These are phyloP conservation scores for Hyposmocoma kahamanoa DNA, from an alignment of 1,140 invertebrate genomes.

Conservation along the genomic window DNA sequence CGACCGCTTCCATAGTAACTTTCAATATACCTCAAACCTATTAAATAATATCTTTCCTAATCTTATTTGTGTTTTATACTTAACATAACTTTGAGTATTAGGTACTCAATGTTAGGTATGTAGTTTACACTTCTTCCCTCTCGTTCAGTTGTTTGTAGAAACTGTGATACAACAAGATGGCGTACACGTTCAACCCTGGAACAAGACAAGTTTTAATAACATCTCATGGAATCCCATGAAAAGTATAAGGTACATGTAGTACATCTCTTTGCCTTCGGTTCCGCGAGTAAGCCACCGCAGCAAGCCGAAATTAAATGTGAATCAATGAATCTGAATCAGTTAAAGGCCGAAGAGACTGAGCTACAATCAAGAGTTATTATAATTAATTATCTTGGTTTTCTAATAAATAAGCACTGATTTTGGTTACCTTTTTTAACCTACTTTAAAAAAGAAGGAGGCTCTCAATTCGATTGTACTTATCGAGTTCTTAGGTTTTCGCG, in stretches of 20 bases:
- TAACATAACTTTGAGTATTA: not conserved
- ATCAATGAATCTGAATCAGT: too few species aligned
- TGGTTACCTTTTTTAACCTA: too few species aligned
- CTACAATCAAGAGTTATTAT: too few species aligned
- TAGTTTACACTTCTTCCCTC: constrained; percentile 48
- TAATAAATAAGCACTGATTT: too few species aligned
- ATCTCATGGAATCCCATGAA: not conserved
- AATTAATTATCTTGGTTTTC: too few species aligned
- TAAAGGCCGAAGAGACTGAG: too few species aligned
- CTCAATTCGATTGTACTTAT: too few species aligned
- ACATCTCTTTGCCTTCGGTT: too few species aligned
- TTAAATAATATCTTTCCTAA: not conserved
- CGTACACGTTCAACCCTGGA: constrained; percentile 51
- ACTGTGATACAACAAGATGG: constrained; percentile 42
- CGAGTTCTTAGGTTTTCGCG: too few species aligned
- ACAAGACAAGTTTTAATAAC: constrained; percentile 3
- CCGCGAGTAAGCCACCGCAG: too few species aligned
- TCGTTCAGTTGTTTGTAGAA: constrained; percentile 49
- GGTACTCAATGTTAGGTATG: not conserved
- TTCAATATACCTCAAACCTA: not conserved
- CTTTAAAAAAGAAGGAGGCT: too few species aligned
- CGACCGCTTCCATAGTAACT: not conserved
- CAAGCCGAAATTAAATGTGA: too few species aligned
- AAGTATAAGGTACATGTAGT: not conserved
- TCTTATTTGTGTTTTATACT: not conserved